Percentiles rank a stretch among this genome's conserved stretches.
Evolutionary conservation across 2,888 invertebrate genomes (phyloP).

Genomic region (Heliconius aoede): DNA sequence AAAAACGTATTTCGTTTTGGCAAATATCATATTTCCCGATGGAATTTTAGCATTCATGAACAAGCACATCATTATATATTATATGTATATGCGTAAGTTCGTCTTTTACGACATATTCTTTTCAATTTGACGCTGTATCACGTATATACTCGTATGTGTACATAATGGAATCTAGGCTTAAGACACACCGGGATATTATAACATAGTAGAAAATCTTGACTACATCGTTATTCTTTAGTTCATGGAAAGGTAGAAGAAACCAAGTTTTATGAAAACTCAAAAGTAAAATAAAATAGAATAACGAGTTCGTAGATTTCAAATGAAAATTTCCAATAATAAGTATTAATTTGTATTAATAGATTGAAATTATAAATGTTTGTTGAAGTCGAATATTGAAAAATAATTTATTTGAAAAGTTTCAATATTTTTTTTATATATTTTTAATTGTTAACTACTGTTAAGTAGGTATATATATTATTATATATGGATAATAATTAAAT

Average conservation of each 20-base stretch:
- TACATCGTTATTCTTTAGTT: not conserved
- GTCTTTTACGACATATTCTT: no score
- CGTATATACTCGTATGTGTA: no score
- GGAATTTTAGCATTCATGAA: not conserved
- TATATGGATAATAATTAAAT: not conserved
- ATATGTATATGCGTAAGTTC: no score
- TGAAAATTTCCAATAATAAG: not conserved
- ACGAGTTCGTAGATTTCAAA: not conserved
- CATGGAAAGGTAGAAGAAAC: not conserved
- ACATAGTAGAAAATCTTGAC: not conserved
- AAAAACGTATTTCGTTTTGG: not conserved
- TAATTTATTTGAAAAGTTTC: no score
- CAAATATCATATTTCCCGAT: not conserved
- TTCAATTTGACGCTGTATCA: no score
- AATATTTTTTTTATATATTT: not conserved
- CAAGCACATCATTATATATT: no score
- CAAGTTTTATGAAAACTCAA: not conserved
- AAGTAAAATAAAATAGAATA: not conserved
- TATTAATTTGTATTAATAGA: not conserved
- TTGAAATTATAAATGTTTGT: conserved; percentile 5
- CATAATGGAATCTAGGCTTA: no score
- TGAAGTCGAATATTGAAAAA: not conserved
- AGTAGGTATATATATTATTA: not conserved
- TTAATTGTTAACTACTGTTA: not conserved
- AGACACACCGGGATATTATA: no score